Conservation (phyloP, 1,140 invertebrate genomes). For the Drosophila kanapiae region DNA sequence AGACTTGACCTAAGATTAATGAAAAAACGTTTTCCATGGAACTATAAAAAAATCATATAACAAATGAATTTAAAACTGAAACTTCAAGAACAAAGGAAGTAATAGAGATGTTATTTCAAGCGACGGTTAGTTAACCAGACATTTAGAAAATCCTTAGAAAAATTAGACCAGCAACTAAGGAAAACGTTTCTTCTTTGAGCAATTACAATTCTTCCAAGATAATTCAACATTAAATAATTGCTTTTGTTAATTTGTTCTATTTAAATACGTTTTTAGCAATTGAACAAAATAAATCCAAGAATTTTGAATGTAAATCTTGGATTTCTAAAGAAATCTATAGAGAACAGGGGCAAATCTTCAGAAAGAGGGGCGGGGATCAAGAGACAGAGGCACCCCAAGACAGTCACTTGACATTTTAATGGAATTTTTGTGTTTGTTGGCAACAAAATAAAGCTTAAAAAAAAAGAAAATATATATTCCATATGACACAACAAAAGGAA, state of each 20-base stretch:
- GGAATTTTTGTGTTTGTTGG: constrained; percentile 68
- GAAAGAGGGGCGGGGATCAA: not conserved
- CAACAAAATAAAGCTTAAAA: constrained; percentile 23
- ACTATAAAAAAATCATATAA: too few relatives aligned
- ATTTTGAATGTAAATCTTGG: not conserved
- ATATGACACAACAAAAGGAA: constrained; percentile 1
- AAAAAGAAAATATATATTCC: constrained; percentile 16
- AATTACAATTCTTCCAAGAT: too few relatives aligned
- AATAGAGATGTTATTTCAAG: too few relatives aligned
- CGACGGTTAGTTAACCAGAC: too few relatives aligned
- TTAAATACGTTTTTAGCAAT: not conserved
- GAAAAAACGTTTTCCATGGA: too few relatives aligned
- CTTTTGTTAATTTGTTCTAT: not conserved
- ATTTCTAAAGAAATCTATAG: not conserved
- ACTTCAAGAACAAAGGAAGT: too few relatives aligned
- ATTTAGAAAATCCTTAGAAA: too few relatives aligned
- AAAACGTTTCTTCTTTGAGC: too few relatives aligned
- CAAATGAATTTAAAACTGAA: too few relatives aligned
- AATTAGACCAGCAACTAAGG: too few relatives aligned
- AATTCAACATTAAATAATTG: not conserved
- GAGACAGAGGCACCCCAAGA: constrained; percentile 11
- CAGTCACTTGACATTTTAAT: constrained; percentile 76
- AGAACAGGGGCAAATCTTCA: not conserved
- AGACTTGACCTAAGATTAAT: too few relatives aligned
- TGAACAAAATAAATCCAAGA: not conserved